Evolutionary conservation across 2,888 invertebrate species (phyloP), one percentile per base, ranked within the genome.

Genomic region (Aproaerema taeniolella): DNA sequence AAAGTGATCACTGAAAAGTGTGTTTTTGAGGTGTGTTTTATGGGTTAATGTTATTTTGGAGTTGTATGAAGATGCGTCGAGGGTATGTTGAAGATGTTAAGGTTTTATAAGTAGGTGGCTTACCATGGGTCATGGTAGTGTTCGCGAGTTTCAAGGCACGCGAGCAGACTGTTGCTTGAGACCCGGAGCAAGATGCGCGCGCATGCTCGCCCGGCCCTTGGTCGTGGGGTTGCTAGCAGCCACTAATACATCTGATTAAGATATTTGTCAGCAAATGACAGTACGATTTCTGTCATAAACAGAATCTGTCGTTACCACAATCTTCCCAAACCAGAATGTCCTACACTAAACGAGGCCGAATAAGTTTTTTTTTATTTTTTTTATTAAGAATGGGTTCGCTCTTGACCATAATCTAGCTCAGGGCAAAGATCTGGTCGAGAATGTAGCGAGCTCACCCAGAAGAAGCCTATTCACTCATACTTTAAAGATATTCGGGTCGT

Each of bases 141-240:
- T 20, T 50, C 64, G 74, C 67, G 56, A 66, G 65, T 64, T 61
- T 62, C 67, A 78, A 79, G 75, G 69, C 75, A 75, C 82, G 73
- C 74, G 76, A 75, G 72, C 82, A 82, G 80, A 85, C 83, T 85
- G 83, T 85, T 85, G 83, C 83, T 79, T 64, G 54, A 63, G 70
- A 70, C 78, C 30, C 44, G 31, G 37, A 40, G 8, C 59, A 50
- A 62, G 54, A 42, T 75, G 79, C 75, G 77, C 63, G 81, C 83
- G 82, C 82, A 77, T 4, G 15, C 20, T 9, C 24, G 8, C 26
- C 26, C 8, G 5, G 4, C 5, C 20, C 20, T 7, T 26, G 26
- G 26, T 20, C 20, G 8, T n/a, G n/a, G 20, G 20, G 20, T 20
- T 20, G 20, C 20, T n/a, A n/a, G n/a, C 20, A 6, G 20, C 20